phyloP scores from a whole-genome alignment of 2,113 vertebrate genomes.

The Cyanoramphus novaezelandiae region DNA sequence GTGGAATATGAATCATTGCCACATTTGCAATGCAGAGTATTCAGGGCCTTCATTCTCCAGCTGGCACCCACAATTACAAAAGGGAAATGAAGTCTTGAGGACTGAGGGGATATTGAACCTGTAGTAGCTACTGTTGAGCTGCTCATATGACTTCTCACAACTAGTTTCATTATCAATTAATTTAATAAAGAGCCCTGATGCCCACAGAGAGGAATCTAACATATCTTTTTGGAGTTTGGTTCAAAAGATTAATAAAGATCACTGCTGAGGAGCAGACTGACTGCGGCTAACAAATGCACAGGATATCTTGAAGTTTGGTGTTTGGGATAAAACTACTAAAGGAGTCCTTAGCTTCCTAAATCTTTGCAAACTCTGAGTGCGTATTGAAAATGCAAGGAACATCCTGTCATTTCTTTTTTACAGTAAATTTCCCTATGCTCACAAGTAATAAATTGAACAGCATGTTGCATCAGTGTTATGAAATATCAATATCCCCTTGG shows the following conservation, averaged over 20 bases:
- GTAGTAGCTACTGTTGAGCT: neutral
- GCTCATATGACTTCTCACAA: neutral
- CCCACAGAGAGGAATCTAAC: neutral
- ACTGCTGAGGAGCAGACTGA: neutral
- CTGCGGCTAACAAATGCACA: neutral
- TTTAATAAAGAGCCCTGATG: neutral
- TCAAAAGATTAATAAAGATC: neutral
- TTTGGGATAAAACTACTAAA: neutral
- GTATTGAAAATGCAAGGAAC: neutral
- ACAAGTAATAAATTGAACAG: neutral
- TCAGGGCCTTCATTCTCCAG: neutral
- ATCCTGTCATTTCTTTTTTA: neutral
- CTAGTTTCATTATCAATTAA: neutral
- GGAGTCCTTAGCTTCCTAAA: neutral
- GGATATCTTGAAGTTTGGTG: neutral
- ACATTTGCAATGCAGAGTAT: neutral
- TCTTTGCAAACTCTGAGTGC: neutral
- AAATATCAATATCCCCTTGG: neutral
- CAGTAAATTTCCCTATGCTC: neutral
- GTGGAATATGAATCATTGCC: neutral
- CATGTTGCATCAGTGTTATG: neutral
- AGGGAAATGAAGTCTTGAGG: neutral
- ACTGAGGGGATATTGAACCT: neutral
- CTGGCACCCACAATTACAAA: neutral
- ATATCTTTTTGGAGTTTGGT: neutral